A percentile compares a stretch with the other conserved stretches of the same genome.
phyloP scores from a whole-genome alignment of 2,888 invertebrate genomes.

The Andricus curvator region DNA sequence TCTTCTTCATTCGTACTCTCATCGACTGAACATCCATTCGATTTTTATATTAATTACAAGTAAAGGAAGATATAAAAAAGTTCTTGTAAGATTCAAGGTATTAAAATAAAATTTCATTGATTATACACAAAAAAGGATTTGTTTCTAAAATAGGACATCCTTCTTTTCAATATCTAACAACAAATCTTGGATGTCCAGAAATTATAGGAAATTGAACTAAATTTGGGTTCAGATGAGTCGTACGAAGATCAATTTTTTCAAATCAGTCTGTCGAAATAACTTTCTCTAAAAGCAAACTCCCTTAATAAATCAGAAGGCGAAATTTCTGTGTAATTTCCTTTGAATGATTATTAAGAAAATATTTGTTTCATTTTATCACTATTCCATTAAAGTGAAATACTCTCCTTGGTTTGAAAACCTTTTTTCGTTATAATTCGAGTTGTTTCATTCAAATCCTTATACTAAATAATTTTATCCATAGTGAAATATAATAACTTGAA shows the following conservation, averaged over 20 bases:
- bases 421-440: background rate
- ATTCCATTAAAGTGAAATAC: background rate
- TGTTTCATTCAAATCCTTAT: background rate
- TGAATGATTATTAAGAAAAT: background rate
- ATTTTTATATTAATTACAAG: slow-evolving; percentile 68
- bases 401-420: background rate
- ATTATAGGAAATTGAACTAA: background rate
- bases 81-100: slow-evolving; percentile 70
- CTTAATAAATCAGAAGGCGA: too few relatives aligned
- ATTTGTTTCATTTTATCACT: background rate
- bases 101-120: slow-evolving; percentile 7
- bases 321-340: background rate
- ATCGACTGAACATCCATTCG: slow-evolving; percentile 34
- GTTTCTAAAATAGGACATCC: slow-evolving; percentile 4
- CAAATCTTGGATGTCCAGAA: slow-evolving; percentile 18
- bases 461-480: too few relatives aligned
- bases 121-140: background rate
- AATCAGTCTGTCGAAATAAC: background rate
- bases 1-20: slow-evolving; percentile 51
- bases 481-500: too few relatives aligned
- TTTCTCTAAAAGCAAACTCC: background rate
- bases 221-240: slow-evolving; percentile 13
- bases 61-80: slow-evolving; percentile 75
- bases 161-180: slow-evolving; percentile 5
- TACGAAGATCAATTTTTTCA: slow-evolving; percentile 20